Evolutionary conservation across 2,797 vertebrate genomes (phyloP).

Genomic region (Enteromius mattozi): DNA sequence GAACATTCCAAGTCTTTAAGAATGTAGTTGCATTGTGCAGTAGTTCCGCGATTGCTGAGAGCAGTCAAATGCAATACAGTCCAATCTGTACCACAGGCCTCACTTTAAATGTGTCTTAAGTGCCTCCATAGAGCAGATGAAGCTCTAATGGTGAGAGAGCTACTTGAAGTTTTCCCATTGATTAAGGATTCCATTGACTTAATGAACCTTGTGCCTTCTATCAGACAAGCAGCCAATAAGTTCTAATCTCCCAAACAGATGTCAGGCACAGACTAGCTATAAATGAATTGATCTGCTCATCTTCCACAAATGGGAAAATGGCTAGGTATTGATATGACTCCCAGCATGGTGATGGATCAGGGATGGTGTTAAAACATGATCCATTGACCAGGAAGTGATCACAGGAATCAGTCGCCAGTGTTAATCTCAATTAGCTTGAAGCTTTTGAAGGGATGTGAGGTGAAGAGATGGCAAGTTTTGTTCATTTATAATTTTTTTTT

Average conservation of each 20-base stretch:
- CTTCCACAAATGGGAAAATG: slow-evolving; percentile 84
- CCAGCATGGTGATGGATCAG: slow-evolving; percentile 80
- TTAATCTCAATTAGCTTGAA: slow-evolving; percentile 19
- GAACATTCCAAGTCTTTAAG: not conserved
- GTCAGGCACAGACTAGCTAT: slow-evolving; percentile 86
- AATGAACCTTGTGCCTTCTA: slow-evolving; percentile 91
- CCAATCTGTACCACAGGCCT: slow-evolving; percentile 7
- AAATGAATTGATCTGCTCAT: slow-evolving; percentile 86
- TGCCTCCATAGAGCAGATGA: slow-evolving; percentile 61
- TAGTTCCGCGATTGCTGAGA: not conserved
- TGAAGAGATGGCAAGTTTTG: slow-evolving; percentile 3
- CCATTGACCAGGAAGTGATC: slow-evolving; percentile 68
- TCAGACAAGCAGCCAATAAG: slow-evolving; percentile 85
- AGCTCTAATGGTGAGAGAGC: slow-evolving; percentile 74
- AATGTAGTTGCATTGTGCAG: not conserved
- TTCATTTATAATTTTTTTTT: slow-evolving; percentile 13
- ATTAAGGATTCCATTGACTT: slow-evolving; percentile 98
- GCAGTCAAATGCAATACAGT: not conserved
- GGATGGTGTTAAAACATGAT: slow-evolving; percentile 78
- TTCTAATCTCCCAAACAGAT: slow-evolving; percentile 89
- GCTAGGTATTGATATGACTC: slow-evolving; percentile 84
- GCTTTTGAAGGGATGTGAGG: not conserved
- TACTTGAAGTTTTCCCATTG: slow-evolving; percentile 90
- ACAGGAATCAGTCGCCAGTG: slow-evolving; percentile 57
- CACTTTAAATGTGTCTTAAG: slow-evolving; percentile 33